These are phyloP conservation scores for Drosophila dives DNA, from an alignment of 2,888 invertebrate genomes.

Conservation along the genomic window DNA sequence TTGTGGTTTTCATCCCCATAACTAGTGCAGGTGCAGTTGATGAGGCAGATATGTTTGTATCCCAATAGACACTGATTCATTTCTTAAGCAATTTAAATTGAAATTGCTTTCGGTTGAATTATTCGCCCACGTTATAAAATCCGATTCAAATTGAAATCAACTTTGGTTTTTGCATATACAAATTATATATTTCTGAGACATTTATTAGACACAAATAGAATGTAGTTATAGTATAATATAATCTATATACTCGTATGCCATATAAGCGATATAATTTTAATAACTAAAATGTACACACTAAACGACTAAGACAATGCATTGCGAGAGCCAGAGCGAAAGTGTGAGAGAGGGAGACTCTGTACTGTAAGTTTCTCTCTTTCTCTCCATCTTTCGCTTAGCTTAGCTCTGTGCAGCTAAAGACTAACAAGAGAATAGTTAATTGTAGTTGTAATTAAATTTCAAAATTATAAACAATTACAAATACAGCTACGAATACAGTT, in stretches of 20 bases:
- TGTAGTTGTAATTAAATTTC: slow-evolving; percentile 46
- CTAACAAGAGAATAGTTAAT: slow-evolving; percentile 54
- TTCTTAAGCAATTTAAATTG: slow-evolving; percentile 4
- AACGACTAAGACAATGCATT: slow-evolving; percentile 78
- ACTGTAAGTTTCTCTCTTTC: neutral
- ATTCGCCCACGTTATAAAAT: slow-evolving; percentile 53
- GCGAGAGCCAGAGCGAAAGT: slow-evolving; percentile 33
- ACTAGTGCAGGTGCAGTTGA: slow-evolving; percentile 20
- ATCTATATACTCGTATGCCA: slow-evolving; percentile 66
- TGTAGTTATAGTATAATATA: slow-evolving; percentile 64
- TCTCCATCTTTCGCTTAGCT: slow-evolving; percentile 9
- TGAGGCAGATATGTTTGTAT: slow-evolving; percentile 9
- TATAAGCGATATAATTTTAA: slow-evolving; percentile 72
- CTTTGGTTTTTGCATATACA: slow-evolving; percentile 69
- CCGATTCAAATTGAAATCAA: slow-evolving; percentile 15
- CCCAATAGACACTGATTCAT: slow-evolving; percentile 31
- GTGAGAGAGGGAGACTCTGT: neutral
- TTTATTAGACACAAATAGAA: slow-evolving; percentile 82
- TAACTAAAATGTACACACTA: slow-evolving; percentile 79
- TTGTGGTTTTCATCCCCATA: neutral
- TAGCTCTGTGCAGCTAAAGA: slow-evolving; percentile 57
- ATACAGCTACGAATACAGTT: slow-evolving; percentile 36
- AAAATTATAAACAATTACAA: slow-evolving; percentile 47
- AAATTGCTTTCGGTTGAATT: slow-evolving; percentile 36
- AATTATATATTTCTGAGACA: slow-evolving; percentile 76